These are phyloP conservation scores for Pteropus rufus DNA, from an alignment of 2,797 vertebrate species.

Conservation along the genomic window DNA sequence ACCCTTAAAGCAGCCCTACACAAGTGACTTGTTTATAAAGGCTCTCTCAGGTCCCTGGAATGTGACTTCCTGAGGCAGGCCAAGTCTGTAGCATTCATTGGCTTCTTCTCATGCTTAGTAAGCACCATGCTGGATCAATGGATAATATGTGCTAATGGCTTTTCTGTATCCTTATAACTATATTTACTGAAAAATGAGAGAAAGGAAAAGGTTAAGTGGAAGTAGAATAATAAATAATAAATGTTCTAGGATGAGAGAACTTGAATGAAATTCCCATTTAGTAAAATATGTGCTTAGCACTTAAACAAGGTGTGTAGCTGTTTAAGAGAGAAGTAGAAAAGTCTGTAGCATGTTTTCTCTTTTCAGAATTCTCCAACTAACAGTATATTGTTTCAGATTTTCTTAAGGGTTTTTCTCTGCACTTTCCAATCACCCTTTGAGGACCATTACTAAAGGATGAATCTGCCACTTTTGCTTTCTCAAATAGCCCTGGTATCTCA, in stretches of 20 bases:
- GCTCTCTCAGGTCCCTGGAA: not conserved
- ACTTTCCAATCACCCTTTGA: not conserved
- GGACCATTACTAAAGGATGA: not conserved
- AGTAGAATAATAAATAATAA: not conserved
- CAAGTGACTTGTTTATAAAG: not conserved
- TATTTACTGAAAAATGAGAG: not conserved
- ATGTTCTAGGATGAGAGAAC: not conserved
- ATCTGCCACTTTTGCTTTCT: slow-evolving; percentile 10
- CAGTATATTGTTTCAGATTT: not conserved
- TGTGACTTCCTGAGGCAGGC: not conserved
- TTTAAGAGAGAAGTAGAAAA: not conserved
- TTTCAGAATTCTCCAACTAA: not conserved
- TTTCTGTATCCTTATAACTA: not conserved
- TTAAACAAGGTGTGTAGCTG: not conserved
- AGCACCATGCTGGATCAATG: not conserved
- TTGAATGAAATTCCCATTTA: not conserved
- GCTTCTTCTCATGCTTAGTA: not conserved
- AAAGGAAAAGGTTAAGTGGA: not conserved
- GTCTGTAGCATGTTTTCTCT: not conserved
- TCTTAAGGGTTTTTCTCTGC: slow-evolving; percentile 17
- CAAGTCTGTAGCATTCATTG: not conserved
- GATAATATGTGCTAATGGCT: not conserved
- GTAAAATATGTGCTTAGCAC: not conserved
- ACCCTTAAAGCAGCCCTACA: not conserved
- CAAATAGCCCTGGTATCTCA: not conserved